A percentile compares a stretch with the other conserved stretches of the same genome.
Evolutionary conservation across 37 sponge, comb jelly and placozoan genomes (phyloP).

Genomic region (Agelas oroides): DNA sequence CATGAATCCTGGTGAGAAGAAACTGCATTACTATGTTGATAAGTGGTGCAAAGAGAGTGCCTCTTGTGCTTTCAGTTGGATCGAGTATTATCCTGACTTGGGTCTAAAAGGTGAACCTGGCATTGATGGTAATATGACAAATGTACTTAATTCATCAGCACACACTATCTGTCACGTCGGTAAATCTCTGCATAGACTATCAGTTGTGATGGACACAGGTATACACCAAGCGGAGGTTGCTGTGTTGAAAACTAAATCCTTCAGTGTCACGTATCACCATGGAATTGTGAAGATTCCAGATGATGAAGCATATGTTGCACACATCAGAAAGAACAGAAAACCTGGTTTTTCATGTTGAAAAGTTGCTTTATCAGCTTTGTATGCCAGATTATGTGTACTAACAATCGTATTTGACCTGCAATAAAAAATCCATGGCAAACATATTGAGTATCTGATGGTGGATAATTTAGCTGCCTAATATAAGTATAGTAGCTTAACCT

Average conservation of each 20-base stretch:
- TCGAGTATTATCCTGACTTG: constrained; percentile 17
- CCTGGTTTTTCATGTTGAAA: no score
- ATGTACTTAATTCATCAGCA: not conserved
- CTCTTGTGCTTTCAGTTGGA: constrained; percentile 17
- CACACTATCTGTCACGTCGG: not conserved
- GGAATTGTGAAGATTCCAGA: not conserved
- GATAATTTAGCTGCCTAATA: no score
- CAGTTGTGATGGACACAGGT: not conserved
- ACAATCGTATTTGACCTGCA: no score
- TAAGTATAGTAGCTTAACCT: no score
- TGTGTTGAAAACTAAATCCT: not conserved
- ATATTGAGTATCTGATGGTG: no score
- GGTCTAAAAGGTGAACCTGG: not conserved
- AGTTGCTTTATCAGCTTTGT: no score
- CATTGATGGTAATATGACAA: constrained; percentile 4
- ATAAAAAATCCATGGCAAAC: no score
- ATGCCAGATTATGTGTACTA: no score
- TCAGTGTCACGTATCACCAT: not conserved
- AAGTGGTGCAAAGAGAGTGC: constrained; percentile 1
- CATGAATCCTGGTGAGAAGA: not conserved
- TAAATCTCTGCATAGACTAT: constrained; percentile 5
- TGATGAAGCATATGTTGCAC: constrained; percentile 12
- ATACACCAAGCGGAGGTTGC: not conserved
- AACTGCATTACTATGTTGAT: not conserved
- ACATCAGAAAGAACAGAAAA: not conserved